Evolutionary conservation across 2,888 invertebrate genomes (phyloP).

Genomic region (Lasioglossum leucozonium): DNA sequence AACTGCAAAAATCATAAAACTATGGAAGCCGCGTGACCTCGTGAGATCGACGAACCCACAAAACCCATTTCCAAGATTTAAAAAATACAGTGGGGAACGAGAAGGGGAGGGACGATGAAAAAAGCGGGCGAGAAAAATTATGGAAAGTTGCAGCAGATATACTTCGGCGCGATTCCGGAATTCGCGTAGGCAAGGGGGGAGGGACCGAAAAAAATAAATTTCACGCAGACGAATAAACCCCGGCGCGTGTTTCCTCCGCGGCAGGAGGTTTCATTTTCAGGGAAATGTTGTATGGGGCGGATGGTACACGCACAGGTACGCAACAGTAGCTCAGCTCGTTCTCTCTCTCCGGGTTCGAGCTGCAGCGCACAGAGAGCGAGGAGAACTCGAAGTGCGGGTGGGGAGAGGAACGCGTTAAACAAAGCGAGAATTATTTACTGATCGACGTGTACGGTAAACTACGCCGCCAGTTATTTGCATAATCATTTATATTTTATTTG

Average conservation of each 20-base stretch:
- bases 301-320: neutral
- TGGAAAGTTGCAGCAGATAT: neutral
- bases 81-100: too few species aligned
- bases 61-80: too few species aligned
- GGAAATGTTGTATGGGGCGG: constrained; percentile 22
- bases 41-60: too few species aligned
- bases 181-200: too few species aligned
- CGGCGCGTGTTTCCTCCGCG: neutral
- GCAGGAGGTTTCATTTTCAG: constrained; percentile 21
- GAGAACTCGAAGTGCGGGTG: neutral
- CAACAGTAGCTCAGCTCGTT: constrained; percentile 9
- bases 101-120: neutral
- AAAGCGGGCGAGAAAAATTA: neutral
- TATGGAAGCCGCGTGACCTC: too few species aligned
- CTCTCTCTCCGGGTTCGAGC: too few species aligned
- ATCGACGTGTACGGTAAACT: constrained; percentile 32
- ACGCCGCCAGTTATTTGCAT: constrained; percentile 41
- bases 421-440: constrained; percentile 46
- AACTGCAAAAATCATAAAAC: too few species aligned
- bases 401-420: constrained; percentile 3
- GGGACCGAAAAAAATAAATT: constrained; percentile 16
- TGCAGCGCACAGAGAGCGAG: neutral
- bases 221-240: neutral
- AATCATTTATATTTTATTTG: constrained; percentile 45
- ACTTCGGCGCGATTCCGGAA: neutral